phyloP scores from a whole-genome alignment of 1,140 invertebrate species.

The Gryon sp. region DNA sequence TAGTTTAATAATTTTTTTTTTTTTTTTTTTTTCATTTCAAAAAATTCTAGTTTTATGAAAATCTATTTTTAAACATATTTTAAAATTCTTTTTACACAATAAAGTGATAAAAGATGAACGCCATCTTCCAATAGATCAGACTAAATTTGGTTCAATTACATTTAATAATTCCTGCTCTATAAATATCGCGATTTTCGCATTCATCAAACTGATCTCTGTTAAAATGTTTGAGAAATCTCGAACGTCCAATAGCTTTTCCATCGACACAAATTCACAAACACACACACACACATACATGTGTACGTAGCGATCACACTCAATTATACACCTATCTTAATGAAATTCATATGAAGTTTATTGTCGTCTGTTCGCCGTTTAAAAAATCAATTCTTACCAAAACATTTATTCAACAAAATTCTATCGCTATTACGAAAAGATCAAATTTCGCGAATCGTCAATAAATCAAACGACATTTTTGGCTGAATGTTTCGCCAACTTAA shows the following conservation, averaged over 20 bases:
- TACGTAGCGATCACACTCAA: not conserved
- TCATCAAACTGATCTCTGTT: not conserved
- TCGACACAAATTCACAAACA: too few species aligned
- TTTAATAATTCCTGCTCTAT: conserved; percentile 37
- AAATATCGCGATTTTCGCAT: conserved; percentile 26
- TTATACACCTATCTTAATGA: conserved; percentile 22
- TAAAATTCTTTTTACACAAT: too few species aligned
- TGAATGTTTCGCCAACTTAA: too few species aligned
- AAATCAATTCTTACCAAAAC: too few species aligned
- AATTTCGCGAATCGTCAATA: conserved; percentile 15
- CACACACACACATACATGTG: too few species aligned
- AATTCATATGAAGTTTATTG: conserved; percentile 12
- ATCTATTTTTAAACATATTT: too few species aligned
- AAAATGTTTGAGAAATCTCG: conserved; percentile 10
- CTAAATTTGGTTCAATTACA: conserved; percentile 32
- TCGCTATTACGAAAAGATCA: conserved; percentile 4
- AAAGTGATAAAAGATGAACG: conserved; percentile 26
- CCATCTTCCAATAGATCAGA: conserved; percentile 14
- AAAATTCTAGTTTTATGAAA: too few species aligned
- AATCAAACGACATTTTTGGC: conserved; percentile 10
- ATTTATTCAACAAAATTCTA: too few species aligned
- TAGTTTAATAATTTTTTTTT: conserved; percentile 3
- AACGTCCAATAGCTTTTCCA: conserved; percentile 3
- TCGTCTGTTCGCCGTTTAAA: conserved; percentile 4
- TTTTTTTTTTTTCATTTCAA: too few species aligned